Percentiles rank a stretch among this genome's conserved stretches.
These are phyloP conservation scores for Dipodomys merriami DNA, from an alignment of 2,113 vertebrate genomes.

Conservation along the genomic window DNA sequence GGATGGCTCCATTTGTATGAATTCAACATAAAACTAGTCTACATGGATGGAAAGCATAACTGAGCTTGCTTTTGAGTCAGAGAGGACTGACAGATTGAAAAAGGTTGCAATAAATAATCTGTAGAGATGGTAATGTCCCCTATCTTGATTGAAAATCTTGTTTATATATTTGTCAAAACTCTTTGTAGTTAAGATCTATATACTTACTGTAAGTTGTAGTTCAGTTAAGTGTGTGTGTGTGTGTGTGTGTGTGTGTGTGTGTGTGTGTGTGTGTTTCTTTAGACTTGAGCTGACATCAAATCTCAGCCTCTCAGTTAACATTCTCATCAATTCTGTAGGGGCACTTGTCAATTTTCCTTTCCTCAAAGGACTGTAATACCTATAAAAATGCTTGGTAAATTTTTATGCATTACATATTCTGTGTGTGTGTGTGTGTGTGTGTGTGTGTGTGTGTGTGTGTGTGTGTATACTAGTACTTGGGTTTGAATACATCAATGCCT, in stretches of 20 bases:
- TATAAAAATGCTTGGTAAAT: background rate
- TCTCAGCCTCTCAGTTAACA: background rate
- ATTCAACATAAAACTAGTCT: constrained; percentile 10
- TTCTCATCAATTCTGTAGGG: background rate
- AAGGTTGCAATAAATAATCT: background rate
- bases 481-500: too few species aligned
- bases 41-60: background rate
- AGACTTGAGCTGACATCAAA: background rate
- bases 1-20: background rate
- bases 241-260: background rate
- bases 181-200: background rate
- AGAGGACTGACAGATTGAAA: background rate
- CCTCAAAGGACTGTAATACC: background rate
- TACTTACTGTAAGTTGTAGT: background rate
- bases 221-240: background rate
- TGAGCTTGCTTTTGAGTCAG: background rate
- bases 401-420: background rate
- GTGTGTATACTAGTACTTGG: too few species aligned
- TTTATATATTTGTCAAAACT: constrained; percentile 31
- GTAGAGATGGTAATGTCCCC: background rate
- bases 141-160: background rate
- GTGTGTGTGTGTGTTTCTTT: background rate
- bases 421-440: too few species aligned
- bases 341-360: background rate
- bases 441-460: too few species aligned